Evolutionary conservation across 2,113 vertebrate genomes (phyloP).

Genomic region (Colinus virginianus): DNA sequence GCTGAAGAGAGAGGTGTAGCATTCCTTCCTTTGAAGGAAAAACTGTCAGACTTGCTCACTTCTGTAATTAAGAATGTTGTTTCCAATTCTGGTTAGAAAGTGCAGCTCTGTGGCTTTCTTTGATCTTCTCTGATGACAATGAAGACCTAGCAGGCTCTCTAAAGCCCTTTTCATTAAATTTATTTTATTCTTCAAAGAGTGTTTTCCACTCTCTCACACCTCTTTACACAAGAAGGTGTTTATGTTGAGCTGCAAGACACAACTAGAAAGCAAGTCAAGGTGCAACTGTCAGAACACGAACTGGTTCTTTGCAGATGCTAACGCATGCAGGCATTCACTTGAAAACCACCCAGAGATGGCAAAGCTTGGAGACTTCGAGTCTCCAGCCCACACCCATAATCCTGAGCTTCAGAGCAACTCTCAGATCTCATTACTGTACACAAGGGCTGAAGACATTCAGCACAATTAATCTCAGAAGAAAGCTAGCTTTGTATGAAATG

Average conservation of each 20-base stretch:
- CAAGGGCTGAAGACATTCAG: background rate
- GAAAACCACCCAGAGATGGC: background rate
- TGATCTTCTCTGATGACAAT: constrained; percentile 49
- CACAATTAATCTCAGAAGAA: background rate
- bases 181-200: constrained; percentile 54
- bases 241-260: constrained; percentile 5
- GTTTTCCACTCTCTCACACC: background rate
- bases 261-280: constrained; percentile 37
- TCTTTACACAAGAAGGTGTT: background rate
- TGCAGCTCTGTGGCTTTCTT: background rate
- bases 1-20: background rate
- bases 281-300: background rate
- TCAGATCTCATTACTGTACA: background rate
- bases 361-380: constrained; percentile 4
- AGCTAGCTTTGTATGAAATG: background rate
- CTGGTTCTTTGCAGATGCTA: background rate
- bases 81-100: constrained; percentile 47
- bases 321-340: background rate
- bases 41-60: constrained; percentile 25
- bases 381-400: constrained; percentile 47
- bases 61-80: constrained; percentile 55
- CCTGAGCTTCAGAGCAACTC: background rate
- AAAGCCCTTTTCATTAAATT: background rate
- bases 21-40: constrained; percentile 35
- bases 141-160: constrained; percentile 27